Evolutionary conservation across 2,888 invertebrate genomes (phyloP), one percentile per base, ranked within the genome.

Genomic region (Melanchra persicariae): DNA sequence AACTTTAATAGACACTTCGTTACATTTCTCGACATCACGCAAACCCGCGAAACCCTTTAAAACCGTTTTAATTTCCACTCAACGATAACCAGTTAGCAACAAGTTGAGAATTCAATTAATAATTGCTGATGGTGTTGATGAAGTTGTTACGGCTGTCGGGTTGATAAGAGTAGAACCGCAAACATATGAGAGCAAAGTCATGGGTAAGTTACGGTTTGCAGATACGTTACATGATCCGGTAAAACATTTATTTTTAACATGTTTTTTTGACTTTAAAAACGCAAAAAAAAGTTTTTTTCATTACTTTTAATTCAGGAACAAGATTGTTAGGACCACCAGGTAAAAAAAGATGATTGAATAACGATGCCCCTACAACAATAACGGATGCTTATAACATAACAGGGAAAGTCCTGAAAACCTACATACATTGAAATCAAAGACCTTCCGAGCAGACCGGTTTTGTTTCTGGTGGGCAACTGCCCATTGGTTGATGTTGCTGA

Each of bases 1-100:
- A 84, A 86, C 76, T 85, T 85, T 82, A 85, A 87, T 83, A 82
- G 85, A 85, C 81, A 82, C 82, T 80, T 72, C 70, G 68, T 78
- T 85, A 75, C 75, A 66, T 78, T 75, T 61, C 74, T 67, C 49
- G 76, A 51, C 61, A 79, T 77, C 83, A 85, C 85, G 87, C 87
- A 24, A 85, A 49, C 75, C 70, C 52, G 58, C 64, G 75, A 70
- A 77, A 72, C 71, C 72, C 78, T 78, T 82, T 74, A 68, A 77
- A 83, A 66, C 70, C 59, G 65, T 76, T 85, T 85, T 74, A 79
- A 83, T 82, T 85, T 69, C 51, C 82, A 70, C 58, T 73, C 67
- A 52, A 62, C 60, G 69, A 80, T 64, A 77, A 71, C 60, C 58
- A 71, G 74, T 62, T 66, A 70, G 74, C 74, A 82, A 84, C 82